Percentiles rank a stretch among this genome's conserved stretches.
Conservation (phyloP, 2,797 vertebrate species). For the Trachops cirrhosus region DNA sequence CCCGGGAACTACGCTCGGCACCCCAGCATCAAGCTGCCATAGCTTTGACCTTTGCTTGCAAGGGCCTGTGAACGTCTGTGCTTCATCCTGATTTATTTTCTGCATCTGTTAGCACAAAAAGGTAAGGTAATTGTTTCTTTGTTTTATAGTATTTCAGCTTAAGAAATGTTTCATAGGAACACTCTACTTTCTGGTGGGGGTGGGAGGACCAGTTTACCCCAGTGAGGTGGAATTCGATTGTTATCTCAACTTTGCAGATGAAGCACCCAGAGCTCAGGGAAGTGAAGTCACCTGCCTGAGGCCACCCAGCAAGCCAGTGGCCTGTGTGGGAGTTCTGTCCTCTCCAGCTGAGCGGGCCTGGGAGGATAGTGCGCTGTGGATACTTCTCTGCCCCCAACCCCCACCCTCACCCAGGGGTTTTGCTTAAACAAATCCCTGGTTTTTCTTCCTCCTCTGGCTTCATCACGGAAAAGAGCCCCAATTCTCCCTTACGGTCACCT, state of each 20-base stretch:
- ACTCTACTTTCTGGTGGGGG: background rate
- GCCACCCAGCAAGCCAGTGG: background rate
- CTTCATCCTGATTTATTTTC: background rate
- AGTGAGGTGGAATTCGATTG: background rate
- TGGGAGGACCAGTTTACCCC: background rate
- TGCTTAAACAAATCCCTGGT: slow-evolving; percentile 64
- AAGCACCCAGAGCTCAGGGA: background rate
- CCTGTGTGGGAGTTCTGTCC: background rate
- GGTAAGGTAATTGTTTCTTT: background rate
- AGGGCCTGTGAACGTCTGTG: background rate
- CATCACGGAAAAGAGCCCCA: slow-evolving; percentile 28
- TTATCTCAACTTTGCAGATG: background rate
- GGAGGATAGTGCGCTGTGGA: background rate
- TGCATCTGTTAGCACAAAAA: background rate
- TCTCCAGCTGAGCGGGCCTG: background rate
- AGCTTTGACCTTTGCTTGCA: background rate
- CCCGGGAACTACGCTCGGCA: background rate
- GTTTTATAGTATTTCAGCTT: background rate
- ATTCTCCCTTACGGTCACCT: background rate
- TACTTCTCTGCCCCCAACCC: background rate
- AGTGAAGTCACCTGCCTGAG: background rate
- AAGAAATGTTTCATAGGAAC: background rate
- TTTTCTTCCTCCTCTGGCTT: slow-evolving; percentile 51
- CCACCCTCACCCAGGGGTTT: background rate
- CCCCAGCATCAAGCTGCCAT: background rate